A percentile compares a stretch with the other conserved stretches of the same genome.
Evolutionary conservation across 2,888 invertebrate species (phyloP).

Genomic region (Cheilosia grossa): DNA sequence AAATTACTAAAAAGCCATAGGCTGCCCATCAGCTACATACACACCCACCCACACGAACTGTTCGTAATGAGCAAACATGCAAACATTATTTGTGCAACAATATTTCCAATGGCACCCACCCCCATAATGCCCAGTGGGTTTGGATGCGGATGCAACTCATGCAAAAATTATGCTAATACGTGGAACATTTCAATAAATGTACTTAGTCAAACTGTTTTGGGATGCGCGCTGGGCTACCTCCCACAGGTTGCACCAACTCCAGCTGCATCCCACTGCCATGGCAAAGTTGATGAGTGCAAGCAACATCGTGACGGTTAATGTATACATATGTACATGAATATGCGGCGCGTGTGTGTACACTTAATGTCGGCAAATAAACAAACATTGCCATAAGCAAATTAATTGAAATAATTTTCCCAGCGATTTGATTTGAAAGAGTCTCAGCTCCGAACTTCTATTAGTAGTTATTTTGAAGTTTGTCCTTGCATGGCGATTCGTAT

Average conservation of each 20-base stretch:
- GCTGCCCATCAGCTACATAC: too few relatives aligned
- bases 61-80: slow-evolving; percentile 37
- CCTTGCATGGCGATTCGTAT: not conserved
- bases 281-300: slow-evolving; percentile 13
- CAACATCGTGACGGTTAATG: not conserved
- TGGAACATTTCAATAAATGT: slow-evolving; percentile 65
- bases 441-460: too few relatives aligned
- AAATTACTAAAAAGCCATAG: slow-evolving; percentile 48
- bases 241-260: too few relatives aligned
- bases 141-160: slow-evolving; percentile 50
- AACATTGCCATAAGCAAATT: slow-evolving; percentile 69
- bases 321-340: not conserved
- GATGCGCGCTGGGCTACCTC: not conserved
- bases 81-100: slow-evolving; percentile 46
- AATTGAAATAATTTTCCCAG: slow-evolving; percentile 69
- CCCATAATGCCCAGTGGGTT: not conserved
- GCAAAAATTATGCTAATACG: slow-evolving; percentile 67
- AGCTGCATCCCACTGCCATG: not conserved
- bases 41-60: not conserved
- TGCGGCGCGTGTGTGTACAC: slow-evolving; percentile 6
- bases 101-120: slow-evolving; percentile 24
- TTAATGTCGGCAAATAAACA: slow-evolving; percentile 56
- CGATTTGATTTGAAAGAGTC: slow-evolving; percentile 47
- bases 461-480: not conserved
- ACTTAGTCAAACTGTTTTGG: not conserved